Conservation (phyloP, 2,113 vertebrate genomes). For the Ptyas mucosa region DNA sequence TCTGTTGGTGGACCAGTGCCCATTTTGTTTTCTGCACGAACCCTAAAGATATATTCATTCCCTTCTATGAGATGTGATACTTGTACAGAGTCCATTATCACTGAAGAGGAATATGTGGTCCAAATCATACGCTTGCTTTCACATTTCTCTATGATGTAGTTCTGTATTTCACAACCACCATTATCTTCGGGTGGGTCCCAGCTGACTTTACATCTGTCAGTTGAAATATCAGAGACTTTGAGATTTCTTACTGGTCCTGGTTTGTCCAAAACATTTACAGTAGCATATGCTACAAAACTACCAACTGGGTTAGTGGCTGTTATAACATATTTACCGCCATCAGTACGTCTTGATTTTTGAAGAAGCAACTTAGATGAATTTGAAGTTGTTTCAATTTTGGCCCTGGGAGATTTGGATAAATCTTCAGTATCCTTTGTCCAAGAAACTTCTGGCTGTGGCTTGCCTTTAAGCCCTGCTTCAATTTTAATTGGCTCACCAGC, state of each 20-base stretch:
- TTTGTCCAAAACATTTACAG: conserved; percentile 90
- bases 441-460: conserved; percentile 88
- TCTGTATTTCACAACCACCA: conserved; percentile 97
- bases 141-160: conserved; percentile 98
- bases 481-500: conserved; percentile 90
- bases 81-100: conserved; percentile 81
- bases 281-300: conserved; percentile 82
- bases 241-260: conserved; percentile 88
- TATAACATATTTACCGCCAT: conserved; percentile 89
- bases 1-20: conserved; percentile 92
- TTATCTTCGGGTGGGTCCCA: conserved; percentile 95
- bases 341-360: conserved; percentile 80
- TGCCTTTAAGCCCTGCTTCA: conserved; percentile 88
- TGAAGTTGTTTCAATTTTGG: conserved; percentile 81
- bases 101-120: conserved; percentile 87
- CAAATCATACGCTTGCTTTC: conserved; percentile 95
- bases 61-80: conserved; percentile 94
- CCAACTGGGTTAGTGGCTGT: conserved; percentile 88
- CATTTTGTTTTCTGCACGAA: conserved; percentile 98
- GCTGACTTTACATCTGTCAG: conserved; percentile 84
- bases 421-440: conserved; percentile 91
- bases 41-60: conserved; percentile 94
- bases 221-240: conserved; percentile 85
- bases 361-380: conserved; percentile 86
- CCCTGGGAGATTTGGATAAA: conserved; percentile 81